A percentile compares a stretch with the other conserved stretches of the same genome.
Conservation (phyloP, 2,797 vertebrate genomes). For the Tarsius wallacei region DNA sequence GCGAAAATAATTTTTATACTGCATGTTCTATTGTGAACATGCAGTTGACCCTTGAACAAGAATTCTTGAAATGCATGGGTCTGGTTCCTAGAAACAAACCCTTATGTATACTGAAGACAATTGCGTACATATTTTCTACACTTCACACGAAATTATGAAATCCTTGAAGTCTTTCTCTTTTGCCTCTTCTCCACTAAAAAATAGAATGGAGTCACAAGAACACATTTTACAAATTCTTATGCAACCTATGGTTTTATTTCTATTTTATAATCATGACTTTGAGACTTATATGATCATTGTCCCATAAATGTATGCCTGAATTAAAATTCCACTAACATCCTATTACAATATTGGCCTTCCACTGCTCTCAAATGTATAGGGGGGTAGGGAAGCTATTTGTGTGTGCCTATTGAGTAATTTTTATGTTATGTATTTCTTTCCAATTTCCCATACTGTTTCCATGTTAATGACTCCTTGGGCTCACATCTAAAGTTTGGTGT, state of each 20-base stretch:
- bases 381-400: background rate
- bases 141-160: background rate
- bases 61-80: background rate
- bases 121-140: background rate
- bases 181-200: constrained; percentile 1
- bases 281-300: background rate
- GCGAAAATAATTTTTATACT: background rate
- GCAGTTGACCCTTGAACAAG: background rate
- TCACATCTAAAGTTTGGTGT: background rate
- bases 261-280: background rate
- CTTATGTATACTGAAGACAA: background rate
- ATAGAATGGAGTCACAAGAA: background rate
- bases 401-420: background rate
- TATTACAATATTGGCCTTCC: background rate
- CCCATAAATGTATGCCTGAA: background rate
- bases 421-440: background rate
- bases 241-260: background rate
- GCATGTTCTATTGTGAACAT: background rate
- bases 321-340: background rate
- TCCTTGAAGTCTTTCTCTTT: background rate
- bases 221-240: background rate
- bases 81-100: background rate
- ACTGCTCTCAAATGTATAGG: background rate
- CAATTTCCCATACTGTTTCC: background rate
- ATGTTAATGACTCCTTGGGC: background rate